phyloP scores from a whole-genome alignment of 2,113 vertebrate genomes.

The Willisornis vidua region DNA sequence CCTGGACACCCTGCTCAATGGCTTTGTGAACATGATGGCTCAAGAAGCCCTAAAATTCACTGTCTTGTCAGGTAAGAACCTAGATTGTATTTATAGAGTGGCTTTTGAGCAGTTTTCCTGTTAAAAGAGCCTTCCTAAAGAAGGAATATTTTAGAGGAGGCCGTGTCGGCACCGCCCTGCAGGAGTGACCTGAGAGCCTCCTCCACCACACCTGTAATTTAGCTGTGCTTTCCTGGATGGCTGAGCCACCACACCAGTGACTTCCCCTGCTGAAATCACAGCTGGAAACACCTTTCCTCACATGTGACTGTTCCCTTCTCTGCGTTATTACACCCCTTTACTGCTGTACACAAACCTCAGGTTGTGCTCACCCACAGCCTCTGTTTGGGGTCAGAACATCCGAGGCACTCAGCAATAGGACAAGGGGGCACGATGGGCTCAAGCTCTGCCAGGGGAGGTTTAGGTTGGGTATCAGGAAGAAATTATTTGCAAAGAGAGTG shows the following conservation, averaged over 20 bases:
- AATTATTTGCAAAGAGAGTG: too few relatives aligned
- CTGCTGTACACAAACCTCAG: not conserved
- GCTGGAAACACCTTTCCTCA: not conserved
- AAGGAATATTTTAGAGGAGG: not conserved
- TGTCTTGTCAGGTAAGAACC: constrained; percentile 87
- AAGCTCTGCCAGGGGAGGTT: too few relatives aligned
- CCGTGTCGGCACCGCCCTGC: not conserved
- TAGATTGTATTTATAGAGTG: too few relatives aligned
- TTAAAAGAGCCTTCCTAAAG: not conserved
- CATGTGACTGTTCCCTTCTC: not conserved
- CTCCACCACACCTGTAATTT: not conserved
- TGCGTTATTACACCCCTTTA: not conserved
- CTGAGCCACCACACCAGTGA: not conserved
- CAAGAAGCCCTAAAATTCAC: constrained; percentile 98
- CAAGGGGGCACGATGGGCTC: too few relatives aligned
- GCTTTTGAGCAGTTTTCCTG: not conserved
- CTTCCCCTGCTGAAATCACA: not conserved
- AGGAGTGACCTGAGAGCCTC: not conserved
- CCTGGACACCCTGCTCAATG: constrained; percentile 87
- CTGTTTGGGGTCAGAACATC: not conserved
- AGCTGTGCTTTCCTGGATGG: not conserved
- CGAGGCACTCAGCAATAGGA: too few relatives aligned
- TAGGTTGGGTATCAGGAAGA: too few relatives aligned
- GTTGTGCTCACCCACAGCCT: not conserved
- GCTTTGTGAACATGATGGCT: constrained; percentile 90